Evolutionary conservation across 2,113 vertebrate species (phyloP).

Genomic region (Macquaria ambigua): DNA sequence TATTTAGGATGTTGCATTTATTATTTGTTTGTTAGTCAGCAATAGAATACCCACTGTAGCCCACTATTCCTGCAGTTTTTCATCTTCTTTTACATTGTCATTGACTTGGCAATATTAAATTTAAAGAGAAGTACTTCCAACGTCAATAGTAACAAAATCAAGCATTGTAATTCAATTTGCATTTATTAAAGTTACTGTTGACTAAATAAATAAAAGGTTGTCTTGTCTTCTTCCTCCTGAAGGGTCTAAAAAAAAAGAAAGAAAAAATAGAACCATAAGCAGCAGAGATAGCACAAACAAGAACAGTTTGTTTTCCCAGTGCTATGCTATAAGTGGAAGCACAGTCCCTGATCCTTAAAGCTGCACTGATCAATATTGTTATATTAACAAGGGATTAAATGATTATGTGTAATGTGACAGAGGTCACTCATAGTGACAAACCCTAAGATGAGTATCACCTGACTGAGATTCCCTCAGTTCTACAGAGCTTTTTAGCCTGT

Average conservation of each 20-base stretch:
- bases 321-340: background rate
- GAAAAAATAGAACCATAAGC: background rate
- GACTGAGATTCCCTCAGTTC: background rate
- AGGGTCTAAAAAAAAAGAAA: no score
- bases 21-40: constrained; percentile 9
- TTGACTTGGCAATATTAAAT: background rate
- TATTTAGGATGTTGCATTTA: background rate
- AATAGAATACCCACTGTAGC: background rate
- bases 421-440: background rate
- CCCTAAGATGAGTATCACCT: no score
- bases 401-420: background rate
- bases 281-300: background rate
- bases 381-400: background rate
- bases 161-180: background rate
- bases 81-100: background rate
- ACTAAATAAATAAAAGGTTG: background rate
- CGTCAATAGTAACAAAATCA: background rate
- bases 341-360: background rate
- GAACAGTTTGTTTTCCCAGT: background rate
- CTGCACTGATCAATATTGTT: background rate
- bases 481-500: background rate
- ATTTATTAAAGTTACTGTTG: constrained; percentile 3
- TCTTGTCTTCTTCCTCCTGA: background rate
- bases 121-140: no score
- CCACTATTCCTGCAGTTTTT: background rate